Conservation (phyloP, 2,113 vertebrate species). For the Silurus glanis region DNA sequence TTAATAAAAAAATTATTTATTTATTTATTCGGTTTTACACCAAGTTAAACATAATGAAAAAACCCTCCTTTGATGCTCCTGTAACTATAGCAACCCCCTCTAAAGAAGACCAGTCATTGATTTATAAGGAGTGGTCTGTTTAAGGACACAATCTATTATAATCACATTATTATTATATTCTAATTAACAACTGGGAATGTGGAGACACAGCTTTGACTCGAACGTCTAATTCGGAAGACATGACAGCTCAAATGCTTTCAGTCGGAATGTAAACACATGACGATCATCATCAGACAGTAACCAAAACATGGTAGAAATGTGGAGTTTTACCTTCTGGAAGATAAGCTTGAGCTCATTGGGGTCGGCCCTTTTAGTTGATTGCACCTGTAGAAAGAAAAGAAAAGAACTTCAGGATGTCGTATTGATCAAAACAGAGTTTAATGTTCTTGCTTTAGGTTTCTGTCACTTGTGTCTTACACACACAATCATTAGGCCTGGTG, state of each 20-base stretch:
- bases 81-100: background rate
- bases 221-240: no score
- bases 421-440: background rate
- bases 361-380: constrained; percentile 90
- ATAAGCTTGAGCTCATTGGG: constrained; percentile 85
- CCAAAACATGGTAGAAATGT: no score
- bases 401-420: background rate
- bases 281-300: background rate
- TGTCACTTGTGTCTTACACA: background rate
- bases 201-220: no score
- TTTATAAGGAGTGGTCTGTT: background rate
- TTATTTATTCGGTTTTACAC: no score
- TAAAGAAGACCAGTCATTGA: background rate
- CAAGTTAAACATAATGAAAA: background rate
- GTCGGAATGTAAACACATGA: no score
- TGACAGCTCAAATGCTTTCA: no score
- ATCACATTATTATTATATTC: background rate
- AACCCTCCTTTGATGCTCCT: background rate
- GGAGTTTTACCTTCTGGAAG: constrained; percentile 88
- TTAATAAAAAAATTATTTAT: no score
- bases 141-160: background rate
- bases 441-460: background rate
- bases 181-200: background rate
- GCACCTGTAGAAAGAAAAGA: constrained; percentile 73
- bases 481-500: background rate